These are phyloP conservation scores for Heliconius charithonia DNA, from an alignment of 2,888 invertebrate genomes.

Conservation along the genomic window DNA sequence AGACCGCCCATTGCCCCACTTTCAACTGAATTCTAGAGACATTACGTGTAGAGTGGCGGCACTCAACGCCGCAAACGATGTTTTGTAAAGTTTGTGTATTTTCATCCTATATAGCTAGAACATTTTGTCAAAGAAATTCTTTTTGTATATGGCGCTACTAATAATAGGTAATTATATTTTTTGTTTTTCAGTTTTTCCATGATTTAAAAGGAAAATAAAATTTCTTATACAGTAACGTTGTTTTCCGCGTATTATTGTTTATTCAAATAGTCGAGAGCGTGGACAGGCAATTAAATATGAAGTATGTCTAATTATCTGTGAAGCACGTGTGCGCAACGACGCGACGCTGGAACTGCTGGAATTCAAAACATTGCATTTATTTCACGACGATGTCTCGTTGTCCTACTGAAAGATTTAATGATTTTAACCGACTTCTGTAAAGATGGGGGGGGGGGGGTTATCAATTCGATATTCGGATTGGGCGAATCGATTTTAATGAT, in stretches of 20 bases:
- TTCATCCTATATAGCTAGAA: not conserved
- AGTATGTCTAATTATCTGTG: not conserved
- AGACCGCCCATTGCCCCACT: no score
- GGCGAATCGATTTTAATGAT: no score
- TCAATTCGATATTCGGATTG: no score
- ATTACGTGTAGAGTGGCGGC: no score
- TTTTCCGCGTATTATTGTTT: slow-evolving; percentile 3
- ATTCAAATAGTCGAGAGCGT: not conserved
- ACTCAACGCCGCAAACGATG: no score
- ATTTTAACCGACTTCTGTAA: no score
- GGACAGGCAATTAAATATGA: not conserved
- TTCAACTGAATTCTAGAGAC: no score
- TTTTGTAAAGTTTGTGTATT: no score
- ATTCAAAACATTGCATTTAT: not conserved
- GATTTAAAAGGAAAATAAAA: not conserved
- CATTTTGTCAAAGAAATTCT: not conserved
- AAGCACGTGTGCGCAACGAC: not conserved
- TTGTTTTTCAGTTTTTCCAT: not conserved
- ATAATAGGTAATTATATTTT: not conserved
- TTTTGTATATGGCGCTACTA: not conserved
- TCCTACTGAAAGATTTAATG: not conserved
- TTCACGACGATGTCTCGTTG: not conserved
- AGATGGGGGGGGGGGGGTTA: no score
- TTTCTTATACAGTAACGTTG: not conserved
- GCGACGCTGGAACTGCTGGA: not conserved